Base-by-base conservation (phyloP, 2,113 vertebrate genomes). In the Actenoides hombroni region DNA sequence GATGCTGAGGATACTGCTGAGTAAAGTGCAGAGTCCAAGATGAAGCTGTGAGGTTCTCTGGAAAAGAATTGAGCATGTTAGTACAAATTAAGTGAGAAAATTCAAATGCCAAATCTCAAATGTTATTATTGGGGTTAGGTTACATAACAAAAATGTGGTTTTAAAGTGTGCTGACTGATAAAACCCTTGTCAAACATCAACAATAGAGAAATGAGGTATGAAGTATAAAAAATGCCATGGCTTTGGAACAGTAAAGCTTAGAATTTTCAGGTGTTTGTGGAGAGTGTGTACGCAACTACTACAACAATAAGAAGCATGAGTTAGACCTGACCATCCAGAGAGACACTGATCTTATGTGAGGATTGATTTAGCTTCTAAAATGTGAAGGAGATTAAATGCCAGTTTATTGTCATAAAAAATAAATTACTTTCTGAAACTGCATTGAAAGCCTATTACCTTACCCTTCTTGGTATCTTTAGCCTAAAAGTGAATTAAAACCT, bases 341-440 rank as follows among this genome's bases (percentile, higher is more conserved):
- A 73, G 16, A 56, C 18, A 13, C 39, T 56, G 54, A 60, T 77
- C 80, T 54, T 74, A 64, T 46, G 28, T 64, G 67, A 73, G 74
- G 56, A 23, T 1, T 88, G 59, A 92, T 88, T 85, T 51, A 78
- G 44, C 51, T 70, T 79, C 84, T 71, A 67, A 86, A 79, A 85
- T 35, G 40, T 70, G 88, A 78, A 64, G 26, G 33, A 74, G 64
- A 92, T 95, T 81, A 95, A 94, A 91, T 86, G 51, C 35, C 80
- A 51, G 25, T 77, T 94, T 84, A 78, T 64, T 71, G 73, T 68
- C 23, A 42, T 70, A 59, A 42, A 83, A 90, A 92, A 68, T 48
- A 28, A 93, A 71, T 77, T 63, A 77, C 68, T 69, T 78, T 79
- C 70, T 85, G 67, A 77, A 95, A 69, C 16, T 3, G 61, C 54